phyloP scores from a whole-genome alignment of 2,888 invertebrate genomes.

The Lasioglossum leucozonium region DNA sequence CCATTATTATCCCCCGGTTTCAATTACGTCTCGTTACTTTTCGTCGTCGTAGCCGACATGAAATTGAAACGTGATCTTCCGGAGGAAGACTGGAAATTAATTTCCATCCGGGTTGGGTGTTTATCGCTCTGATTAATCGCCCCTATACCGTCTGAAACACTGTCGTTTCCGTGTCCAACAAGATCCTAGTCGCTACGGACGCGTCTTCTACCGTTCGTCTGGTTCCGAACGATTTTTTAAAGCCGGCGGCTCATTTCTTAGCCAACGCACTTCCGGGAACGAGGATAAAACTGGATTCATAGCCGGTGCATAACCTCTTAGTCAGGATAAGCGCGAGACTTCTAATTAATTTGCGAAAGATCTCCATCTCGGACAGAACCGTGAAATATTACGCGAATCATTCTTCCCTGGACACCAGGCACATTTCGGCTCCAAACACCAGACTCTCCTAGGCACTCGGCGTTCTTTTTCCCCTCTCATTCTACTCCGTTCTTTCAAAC shows the following conservation, averaged over 20 bases:
- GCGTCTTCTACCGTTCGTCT: constrained; percentile 25
- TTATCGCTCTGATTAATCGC: constrained; percentile 53
- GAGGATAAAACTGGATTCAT: constrained; percentile 51
- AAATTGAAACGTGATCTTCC: constrained; percentile 14
- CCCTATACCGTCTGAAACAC: constrained; percentile 8
- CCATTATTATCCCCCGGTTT: not conserved
- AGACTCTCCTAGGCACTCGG: not conserved
- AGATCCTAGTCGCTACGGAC: not conserved
- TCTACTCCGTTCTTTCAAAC: not conserved
- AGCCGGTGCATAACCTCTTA: constrained; percentile 36
- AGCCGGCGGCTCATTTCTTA: constrained; percentile 38
- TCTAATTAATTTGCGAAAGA: constrained; percentile 58
- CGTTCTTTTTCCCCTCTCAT: not conserved
- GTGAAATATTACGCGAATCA: constrained; percentile 54
- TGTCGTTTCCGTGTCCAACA: constrained; percentile 13
- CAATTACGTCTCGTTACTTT: constrained; percentile 3
- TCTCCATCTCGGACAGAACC: constrained; percentile 17
- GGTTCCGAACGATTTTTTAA: constrained; percentile 43
- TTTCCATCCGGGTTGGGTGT: constrained; percentile 36
- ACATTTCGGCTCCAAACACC: constrained; percentile 1
- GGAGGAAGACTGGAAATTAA: constrained; percentile 47
- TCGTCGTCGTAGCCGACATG: not conserved
- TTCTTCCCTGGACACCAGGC: constrained; percentile 37
- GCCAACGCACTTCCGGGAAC: constrained; percentile 23
- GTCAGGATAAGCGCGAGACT: constrained; percentile 36